A percentile compares a stretch with the other conserved stretches of the same genome.
Evolutionary conservation across 2,113 vertebrate genomes (phyloP).

Genomic region (Cygnus atratus): DNA sequence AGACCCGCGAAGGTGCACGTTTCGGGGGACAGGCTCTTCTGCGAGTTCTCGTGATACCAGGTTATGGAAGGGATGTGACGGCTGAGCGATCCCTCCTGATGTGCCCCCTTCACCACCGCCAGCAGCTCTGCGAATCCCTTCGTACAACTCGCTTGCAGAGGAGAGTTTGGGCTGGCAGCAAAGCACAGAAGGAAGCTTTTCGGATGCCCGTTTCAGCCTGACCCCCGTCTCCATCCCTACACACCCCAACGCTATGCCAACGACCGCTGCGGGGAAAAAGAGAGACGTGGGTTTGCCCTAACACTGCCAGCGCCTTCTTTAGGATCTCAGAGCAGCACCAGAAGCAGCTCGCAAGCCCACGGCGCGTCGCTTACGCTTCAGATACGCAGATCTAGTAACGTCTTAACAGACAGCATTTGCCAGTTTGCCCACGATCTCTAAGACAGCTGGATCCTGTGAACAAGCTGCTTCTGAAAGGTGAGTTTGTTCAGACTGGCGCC

Average conservation of each 20-base stretch:
- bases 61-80: neutral
- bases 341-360: neutral
- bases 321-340: neutral
- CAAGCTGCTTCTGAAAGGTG: neutral
- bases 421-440: neutral
- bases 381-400: neutral
- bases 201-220: neutral
- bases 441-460: neutral
- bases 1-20: fast-evolving
- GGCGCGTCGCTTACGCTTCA: neutral
- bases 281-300: neutral
- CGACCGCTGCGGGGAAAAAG: neutral
- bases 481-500: neutral
- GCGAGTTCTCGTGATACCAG: neutral
- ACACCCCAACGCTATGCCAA: neutral
- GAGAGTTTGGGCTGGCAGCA: neutral
- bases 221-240: neutral
- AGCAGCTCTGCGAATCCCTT: neutral
- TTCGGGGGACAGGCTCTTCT: neutral
- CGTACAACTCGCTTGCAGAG: neutral
- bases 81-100: neutral
- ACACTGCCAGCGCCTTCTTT: neutral
- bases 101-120: fast-evolving
- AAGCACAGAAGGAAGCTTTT: neutral
- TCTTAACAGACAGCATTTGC: neutral